Base-by-base conservation (phyloP, 2,888 invertebrate species). In the Mimachlamys varia region DNA sequence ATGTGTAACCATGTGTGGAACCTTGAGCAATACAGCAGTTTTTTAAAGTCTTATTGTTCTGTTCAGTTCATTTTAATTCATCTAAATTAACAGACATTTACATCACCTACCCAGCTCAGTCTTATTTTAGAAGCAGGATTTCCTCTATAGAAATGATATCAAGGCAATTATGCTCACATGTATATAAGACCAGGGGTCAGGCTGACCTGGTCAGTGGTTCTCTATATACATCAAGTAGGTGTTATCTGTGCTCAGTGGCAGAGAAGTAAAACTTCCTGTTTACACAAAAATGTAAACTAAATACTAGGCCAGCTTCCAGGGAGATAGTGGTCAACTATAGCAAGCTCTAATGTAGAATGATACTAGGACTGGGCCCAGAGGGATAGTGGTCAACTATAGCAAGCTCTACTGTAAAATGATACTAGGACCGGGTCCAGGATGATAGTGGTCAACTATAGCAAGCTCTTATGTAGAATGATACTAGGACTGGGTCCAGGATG, bases 101-200 rank as follows among this genome's bases (percentile, higher is more conserved):
- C 58, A 58, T 58, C 58, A 76, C n/a, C 22, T 62, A 62, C 22
- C 2, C 2, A 7, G 53, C 53, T 2, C 12, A 53, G 53, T 2
- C 7, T 76, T 13, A 76, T 27, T 27, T 27, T 27, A 76, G 15
- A 12, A 33, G 4, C 76, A 33, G 4, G 12, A 33, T 76, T 76
- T 76, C 62, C 76, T 76, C 33, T 76, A 76, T 33, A 76, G 76
- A 76, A 76, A 33, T 76, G 13, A 76, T 33, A 76, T 76, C 33
- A 12, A 33, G 33, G 13, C 33, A 62, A 62, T 62, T 53, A n/a
- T 62, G 19, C n/a, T 22, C 62, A 53, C 53, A 62, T 62, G 62
- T 76, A 27, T 76, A 76, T 76, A 33, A 76, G 76, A 33, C 27
- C 76, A 76, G 33, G 13, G 76, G 76, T 76, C 76, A 76, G 27